Conservation (phyloP, 1,140 invertebrate species). For the Caerostris extrusa region DNA sequence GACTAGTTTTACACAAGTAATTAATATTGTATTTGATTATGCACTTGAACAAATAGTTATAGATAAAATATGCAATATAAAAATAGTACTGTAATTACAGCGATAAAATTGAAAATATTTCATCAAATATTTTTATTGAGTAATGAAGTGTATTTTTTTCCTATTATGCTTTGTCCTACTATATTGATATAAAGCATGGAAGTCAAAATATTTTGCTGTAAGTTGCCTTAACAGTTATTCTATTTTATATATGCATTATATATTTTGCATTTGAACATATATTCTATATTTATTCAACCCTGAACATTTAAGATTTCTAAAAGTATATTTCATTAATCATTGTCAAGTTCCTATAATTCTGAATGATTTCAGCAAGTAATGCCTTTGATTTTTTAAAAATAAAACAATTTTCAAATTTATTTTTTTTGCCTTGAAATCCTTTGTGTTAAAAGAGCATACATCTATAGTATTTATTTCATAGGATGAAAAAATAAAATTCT, state of each 20-base stretch:
- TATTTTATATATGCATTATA: background rate
- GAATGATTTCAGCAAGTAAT: too few relatives aligned
- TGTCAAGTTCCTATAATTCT: too few relatives aligned
- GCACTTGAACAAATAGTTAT: background rate
- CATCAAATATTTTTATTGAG: background rate
- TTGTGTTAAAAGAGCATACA: too few relatives aligned
- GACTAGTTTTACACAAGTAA: background rate
- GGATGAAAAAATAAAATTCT: too few relatives aligned
- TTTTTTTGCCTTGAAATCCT: too few relatives aligned
- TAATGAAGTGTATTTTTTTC: background rate
- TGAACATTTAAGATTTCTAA: too few relatives aligned
- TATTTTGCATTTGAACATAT: constrained; percentile 22
- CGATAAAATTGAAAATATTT: background rate
- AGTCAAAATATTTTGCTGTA: background rate
- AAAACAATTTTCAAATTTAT: too few relatives aligned
- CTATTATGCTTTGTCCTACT: background rate
- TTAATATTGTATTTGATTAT: too few relatives aligned
- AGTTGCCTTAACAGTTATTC: constrained; percentile 27
- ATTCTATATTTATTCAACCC: background rate
- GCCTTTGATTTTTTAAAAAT: too few relatives aligned
- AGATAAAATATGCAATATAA: background rate
- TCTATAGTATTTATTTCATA: too few relatives aligned
- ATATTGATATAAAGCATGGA: background rate
- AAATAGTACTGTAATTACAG: too few relatives aligned
- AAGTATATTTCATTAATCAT: too few relatives aligned